Evolutionary conservation across 2,888 invertebrate species (phyloP).

Genomic region (Andrena praecox): DNA sequence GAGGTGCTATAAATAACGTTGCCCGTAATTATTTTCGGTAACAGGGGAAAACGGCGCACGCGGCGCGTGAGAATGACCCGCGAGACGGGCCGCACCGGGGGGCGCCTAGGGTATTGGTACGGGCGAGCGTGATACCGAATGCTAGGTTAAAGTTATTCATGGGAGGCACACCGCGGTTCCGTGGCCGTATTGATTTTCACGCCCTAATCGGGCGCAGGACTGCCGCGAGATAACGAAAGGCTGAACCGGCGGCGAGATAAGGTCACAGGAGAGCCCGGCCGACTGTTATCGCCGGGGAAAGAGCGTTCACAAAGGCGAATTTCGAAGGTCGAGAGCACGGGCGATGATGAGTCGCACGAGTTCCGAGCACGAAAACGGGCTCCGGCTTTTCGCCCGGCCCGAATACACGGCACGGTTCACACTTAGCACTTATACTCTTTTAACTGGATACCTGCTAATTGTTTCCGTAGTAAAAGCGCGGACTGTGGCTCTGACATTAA

Average conservation of each 20-base stretch:
- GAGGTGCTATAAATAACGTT: constrained; percentile 81
- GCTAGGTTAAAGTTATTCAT: constrained; percentile 80
- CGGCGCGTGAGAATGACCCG: constrained; percentile 20
- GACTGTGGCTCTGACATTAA: constrained; percentile 98
- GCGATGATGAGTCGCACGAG: constrained; percentile 79
- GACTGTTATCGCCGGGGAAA: constrained; percentile 29
- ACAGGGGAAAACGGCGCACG: constrained; percentile 53
- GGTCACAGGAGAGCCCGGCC: constrained; percentile 13
- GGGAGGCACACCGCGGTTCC: constrained; percentile 72
- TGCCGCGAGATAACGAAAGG: constrained; percentile 49
- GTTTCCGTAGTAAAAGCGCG: constrained; percentile 97
- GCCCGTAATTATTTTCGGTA: constrained; percentile 79
- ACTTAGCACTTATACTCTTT: constrained; percentile 67
- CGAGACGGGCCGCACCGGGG: constrained; percentile 15
- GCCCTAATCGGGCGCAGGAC: constrained; percentile 77
- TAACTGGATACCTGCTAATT: constrained; percentile 92
- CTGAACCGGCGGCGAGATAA: constrained; percentile 24
- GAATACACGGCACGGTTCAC: constrained; percentile 49
- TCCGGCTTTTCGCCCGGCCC: constrained; percentile 70
- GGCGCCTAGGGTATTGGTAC: not conserved
- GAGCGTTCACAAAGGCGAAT: constrained; percentile 52
- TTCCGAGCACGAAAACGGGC: constrained; percentile 85
- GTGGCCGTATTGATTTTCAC: constrained; percentile 83
- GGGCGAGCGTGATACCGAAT: constrained; percentile 62
- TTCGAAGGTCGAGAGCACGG: constrained; percentile 51